Conservation (phyloP, 2,888 invertebrate species). For the Lasioglossum villosulum region DNA sequence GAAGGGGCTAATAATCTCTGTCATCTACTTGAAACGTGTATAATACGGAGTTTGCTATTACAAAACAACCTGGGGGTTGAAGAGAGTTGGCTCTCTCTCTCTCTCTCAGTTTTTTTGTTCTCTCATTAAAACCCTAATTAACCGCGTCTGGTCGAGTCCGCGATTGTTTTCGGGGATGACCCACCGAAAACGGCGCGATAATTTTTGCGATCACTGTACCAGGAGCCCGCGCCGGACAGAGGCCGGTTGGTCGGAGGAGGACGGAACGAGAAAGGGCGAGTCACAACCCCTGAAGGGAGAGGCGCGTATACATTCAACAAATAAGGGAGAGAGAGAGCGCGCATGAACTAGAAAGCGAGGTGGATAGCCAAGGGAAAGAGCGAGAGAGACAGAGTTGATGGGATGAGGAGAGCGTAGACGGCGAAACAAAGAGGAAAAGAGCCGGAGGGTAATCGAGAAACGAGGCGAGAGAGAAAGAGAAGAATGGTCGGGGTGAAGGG, state of each 20-base stretch:
- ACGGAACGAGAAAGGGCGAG: conserved; percentile 15
- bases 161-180: conserved; percentile 62
- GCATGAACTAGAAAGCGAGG: conserved; percentile 11
- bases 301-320: conserved; percentile 12
- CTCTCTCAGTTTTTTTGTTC: background rate
- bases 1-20: conserved; percentile 2
- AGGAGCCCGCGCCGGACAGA: conserved; percentile 47
- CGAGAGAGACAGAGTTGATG: conserved; percentile 39
- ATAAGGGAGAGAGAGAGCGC: conserved; percentile 18
- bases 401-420: background rate
- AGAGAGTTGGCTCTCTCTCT: background rate
- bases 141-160: conserved; percentile 41
- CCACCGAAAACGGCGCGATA: conserved; percentile 65
- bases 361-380: conserved; percentile 44
- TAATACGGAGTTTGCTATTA: background rate
- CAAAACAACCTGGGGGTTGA: background rate
- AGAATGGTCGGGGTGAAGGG: conserved; percentile 27
- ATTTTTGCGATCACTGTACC: conserved; percentile 72
- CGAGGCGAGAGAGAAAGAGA: conserved; percentile 58
- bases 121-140: conserved; percentile 46
- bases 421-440: conserved; percentile 42
- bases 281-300: conserved; percentile 26
- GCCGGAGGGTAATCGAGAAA: conserved; percentile 57
- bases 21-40: conserved; percentile 3
- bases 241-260: conserved; percentile 23